These are phyloP conservation scores for Andricus curvator DNA, from an alignment of 2,888 invertebrate genomes.

Conservation along the genomic window DNA sequence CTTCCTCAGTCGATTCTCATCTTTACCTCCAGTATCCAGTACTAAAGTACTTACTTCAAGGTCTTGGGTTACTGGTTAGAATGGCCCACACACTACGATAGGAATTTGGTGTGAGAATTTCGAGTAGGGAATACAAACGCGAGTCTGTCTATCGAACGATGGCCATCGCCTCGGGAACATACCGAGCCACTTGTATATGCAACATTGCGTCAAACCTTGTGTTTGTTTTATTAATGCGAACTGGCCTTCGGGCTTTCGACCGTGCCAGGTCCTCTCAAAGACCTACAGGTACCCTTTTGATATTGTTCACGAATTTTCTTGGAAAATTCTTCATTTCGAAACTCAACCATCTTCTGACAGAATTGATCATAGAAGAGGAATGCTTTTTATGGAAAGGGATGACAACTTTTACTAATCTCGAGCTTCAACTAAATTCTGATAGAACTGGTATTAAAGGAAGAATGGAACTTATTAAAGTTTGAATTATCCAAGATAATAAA, in stretches of 20 bases:
- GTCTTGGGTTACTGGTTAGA: background rate
- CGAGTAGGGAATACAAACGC: conserved; percentile 22
- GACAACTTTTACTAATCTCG: too few species aligned
- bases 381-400: too few species aligned
- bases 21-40: too few species aligned
- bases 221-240: conserved; percentile 77
- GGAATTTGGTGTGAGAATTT: conserved; percentile 37
- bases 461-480: too few species aligned
- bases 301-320: background rate
- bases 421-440: too few species aligned
- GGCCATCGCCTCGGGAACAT: conserved; percentile 58
- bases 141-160: conserved; percentile 43
- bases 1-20: too few species aligned
- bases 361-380: background rate
- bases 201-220: conserved; percentile 74
- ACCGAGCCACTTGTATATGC: conserved; percentile 65
- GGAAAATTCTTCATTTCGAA: background rate
- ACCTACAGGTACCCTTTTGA: conserved; percentile 26
- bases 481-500: too few species aligned
- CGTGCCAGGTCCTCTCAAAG: conserved; percentile 5
- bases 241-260: conserved; percentile 66
- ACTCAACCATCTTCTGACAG: background rate
- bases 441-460: too few species aligned
- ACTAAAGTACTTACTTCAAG: background rate
- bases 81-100: conserved; percentile 1